Evolutionary conservation across 1,140 invertebrate species (phyloP).

Genomic region (Leptestheria dahalacensis): DNA sequence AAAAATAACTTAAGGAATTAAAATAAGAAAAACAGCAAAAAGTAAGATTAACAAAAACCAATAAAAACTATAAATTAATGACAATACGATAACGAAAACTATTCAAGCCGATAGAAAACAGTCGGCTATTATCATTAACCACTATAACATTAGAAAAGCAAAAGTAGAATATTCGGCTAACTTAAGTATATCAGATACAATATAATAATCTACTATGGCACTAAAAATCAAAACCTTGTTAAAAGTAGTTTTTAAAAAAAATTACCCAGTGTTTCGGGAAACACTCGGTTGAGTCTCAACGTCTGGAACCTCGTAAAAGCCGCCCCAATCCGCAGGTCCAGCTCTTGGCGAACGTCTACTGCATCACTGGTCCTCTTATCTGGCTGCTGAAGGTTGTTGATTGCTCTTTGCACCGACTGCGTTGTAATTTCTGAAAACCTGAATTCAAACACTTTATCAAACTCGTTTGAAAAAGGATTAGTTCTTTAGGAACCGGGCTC

Average conservation of each 20-base stretch:
- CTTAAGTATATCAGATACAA: too few relatives aligned
- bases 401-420: constrained; percentile 51
- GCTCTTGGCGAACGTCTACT: constrained; percentile 83
- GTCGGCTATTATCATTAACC: neutral
- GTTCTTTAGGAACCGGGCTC: constrained; percentile 31
- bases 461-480: neutral
- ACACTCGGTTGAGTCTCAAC: constrained; percentile 65
- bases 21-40: too few relatives aligned
- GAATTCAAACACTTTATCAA: constrained; percentile 27
- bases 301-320: constrained; percentile 99
- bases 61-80: too few relatives aligned
- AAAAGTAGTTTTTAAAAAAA: constrained; percentile 12
- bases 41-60: too few relatives aligned
- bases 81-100: too few relatives aligned
- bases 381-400: constrained; percentile 60
- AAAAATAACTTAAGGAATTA: too few relatives aligned
- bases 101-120: constrained; percentile 23
- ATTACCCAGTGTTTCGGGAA: constrained; percentile 48
- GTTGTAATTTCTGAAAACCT: constrained; percentile 95
- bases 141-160: too few relatives aligned
- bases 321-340: constrained; percentile 94
- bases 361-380: constrained; percentile 80
- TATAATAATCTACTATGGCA: constrained; percentile 6
- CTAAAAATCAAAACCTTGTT: neutral
- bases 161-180: too few relatives aligned